Percentiles rank a stretch among this genome's conserved stretches.
Evolutionary conservation across 2,113 vertebrate genomes (phyloP).

Genomic region (Pandion haliaetus): DNA sequence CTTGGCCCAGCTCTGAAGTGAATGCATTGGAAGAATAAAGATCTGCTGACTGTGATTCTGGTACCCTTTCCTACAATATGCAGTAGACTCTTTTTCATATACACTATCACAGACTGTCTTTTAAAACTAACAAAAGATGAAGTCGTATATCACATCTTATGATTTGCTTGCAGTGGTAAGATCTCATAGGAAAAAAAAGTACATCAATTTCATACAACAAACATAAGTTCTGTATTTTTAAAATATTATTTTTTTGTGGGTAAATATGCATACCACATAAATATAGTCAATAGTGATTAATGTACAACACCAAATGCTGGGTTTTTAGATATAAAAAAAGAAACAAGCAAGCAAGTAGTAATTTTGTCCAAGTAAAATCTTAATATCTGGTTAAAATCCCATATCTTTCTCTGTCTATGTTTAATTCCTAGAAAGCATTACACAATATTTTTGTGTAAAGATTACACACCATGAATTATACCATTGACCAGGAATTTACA

Average conservation of each 20-base stretch:
- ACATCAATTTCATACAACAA: neutral
- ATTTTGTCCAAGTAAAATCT: neutral
- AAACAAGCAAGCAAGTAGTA: neutral
- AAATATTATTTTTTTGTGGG: neutral
- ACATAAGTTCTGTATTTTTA: neutral
- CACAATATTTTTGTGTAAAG: neutral
- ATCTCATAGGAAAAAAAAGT: neutral
- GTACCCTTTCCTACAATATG: neutral
- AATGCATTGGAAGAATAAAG: neutral
- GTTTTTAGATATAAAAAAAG: neutral
- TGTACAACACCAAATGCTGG: neutral
- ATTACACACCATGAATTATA: neutral
- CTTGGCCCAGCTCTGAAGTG: neutral
- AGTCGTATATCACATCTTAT: neutral
- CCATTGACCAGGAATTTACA: neutral
- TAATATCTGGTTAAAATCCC: neutral
- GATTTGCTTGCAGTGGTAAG: neutral
- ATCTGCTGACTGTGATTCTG: neutral
- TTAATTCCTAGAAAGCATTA: neutral
- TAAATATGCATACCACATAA: neutral
- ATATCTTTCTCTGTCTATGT: neutral
- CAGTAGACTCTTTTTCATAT: neutral
- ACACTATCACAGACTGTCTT: neutral
- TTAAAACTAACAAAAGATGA: neutral
- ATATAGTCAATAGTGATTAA: neutral